Evolutionary conservation across 2,888 invertebrate species (phyloP), one percentile per base, ranked within the genome.

Genomic region (Tholera decimalis): DNA sequence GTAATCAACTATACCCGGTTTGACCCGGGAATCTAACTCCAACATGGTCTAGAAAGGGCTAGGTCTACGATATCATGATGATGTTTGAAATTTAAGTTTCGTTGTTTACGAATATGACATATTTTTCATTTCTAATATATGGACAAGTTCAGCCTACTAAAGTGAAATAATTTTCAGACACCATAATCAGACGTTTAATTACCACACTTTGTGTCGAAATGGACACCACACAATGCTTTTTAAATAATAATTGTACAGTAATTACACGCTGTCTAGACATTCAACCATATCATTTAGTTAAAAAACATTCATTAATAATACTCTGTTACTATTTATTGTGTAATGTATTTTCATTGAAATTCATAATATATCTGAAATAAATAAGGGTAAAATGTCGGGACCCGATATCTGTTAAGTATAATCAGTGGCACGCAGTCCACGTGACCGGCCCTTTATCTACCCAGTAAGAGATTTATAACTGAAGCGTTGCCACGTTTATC

Each of bases 401-500:
- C 61, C 76, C 77, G 78, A 84, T 86, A 87, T 85, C 83, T 84
- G 79, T 82, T 71, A 88, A 88, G n/a, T n/a, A 89, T 89, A 89
- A 91, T 90, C 91, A 90, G 83, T 80, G 82, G 78, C 70, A 77
- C 78, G 78, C 71, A 63, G 63, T 72, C 85, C 89, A 90, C 90
- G 91, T 91, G 91, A 90, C 91, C 85, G 77, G 73, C 73, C 79
- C 84, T 86, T 88, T 90, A 91, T 91, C 91, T 89, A 85, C 84
- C 85, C 85, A 82, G 63, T 80, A 85, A 81, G 86, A 90, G 91
- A 91, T 92, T 91, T 91, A 91, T 86, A 90, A 88, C 88, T 75
- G 78, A 83, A 85, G 88, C 87, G 88, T 86, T 84, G 85, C 88
- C 84, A 77, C 86, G 86, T 91, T 91, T 91, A 91, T 91, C 91